A percentile compares a stretch with the other conserved stretches of the same genome.
Conservation (phyloP, 30 jellyfish, hydroid and myxozoan genomes). For the Cassiopea andromeda region DNA sequence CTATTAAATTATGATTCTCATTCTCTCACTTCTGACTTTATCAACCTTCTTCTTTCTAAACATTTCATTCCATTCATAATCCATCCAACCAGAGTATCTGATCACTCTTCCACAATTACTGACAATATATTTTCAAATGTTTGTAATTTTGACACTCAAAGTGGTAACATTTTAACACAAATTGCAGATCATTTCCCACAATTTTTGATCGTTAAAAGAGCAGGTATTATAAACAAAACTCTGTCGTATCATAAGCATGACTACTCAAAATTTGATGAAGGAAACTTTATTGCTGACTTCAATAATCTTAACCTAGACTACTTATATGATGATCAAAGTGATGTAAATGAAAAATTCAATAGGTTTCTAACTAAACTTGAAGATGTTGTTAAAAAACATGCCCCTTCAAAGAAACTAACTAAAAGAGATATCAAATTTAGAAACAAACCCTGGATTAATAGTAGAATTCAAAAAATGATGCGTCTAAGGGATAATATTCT, state of each 20-base stretch:
- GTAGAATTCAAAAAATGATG: conserved; percentile 52
- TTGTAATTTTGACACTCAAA: conserved; percentile 41
- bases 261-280: conserved; percentile 28
- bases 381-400: conserved; percentile 36
- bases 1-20: too few relatives aligned
- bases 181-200: conserved; percentile 47
- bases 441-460: conserved; percentile 49
- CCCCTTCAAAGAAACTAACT: conserved; percentile 48
- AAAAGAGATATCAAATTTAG: conserved; percentile 23
- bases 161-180: conserved; percentile 54
- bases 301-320: conserved; percentile 18
- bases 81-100: conserved; percentile 66
- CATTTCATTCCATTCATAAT: conserved; percentile 46
- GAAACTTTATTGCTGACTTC: conserved; percentile 12
- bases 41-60: conserved; percentile 55
- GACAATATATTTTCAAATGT: conserved; percentile 67
- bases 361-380: conserved; percentile 45
- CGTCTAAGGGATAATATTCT: neutral
- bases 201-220: conserved; percentile 5
- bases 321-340: neutral
- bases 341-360: neutral
- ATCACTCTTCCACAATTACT: conserved; percentile 61
- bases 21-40: conserved; percentile 19
- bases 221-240: conserved; percentile 4
- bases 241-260: conserved; percentile 22